phyloP scores from a whole-genome alignment of 2,797 vertebrate species.

The Prionace glauca region DNA sequence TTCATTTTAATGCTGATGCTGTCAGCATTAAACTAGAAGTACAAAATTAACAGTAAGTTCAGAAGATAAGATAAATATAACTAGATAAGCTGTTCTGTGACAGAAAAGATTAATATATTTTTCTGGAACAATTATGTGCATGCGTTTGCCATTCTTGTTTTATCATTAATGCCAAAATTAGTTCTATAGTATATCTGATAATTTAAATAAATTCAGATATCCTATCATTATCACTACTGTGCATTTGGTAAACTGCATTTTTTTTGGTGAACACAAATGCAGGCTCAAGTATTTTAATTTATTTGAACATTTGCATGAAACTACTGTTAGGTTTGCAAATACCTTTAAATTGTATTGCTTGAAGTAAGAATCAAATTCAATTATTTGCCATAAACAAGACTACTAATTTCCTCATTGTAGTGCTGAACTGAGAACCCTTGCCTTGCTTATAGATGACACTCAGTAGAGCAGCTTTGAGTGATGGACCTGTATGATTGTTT shows the following conservation, averaged over 20 bases:
- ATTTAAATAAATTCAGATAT: neutral
- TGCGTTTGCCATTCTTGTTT: neutral
- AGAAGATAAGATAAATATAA: neutral
- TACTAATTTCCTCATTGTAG: neutral
- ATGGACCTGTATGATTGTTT: neutral
- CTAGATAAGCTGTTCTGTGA: too few relatives aligned
- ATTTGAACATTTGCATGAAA: neutral
- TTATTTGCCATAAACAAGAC: neutral
- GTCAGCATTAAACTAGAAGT: neutral
- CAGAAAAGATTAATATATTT: neutral
- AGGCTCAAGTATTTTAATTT: neutral
- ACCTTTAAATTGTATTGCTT: neutral
- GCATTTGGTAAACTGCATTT: neutral
- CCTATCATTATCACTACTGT: too few relatives aligned
- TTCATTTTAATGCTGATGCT: constrained; percentile 8
- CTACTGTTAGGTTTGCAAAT: neutral
- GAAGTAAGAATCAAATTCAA: neutral
- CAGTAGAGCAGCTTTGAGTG: neutral
- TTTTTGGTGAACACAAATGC: neutral
- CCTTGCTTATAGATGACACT: neutral
- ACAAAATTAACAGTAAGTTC: neutral
- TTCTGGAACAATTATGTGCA: neutral
- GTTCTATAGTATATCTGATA: neutral
- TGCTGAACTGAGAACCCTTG: neutral
- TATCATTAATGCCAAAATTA: neutral